A percentile compares a stretch with the other conserved stretches of the same genome.
phyloP scores from a whole-genome alignment of 2,888 invertebrate genomes.

The Eristalis arbustorum region DNA sequence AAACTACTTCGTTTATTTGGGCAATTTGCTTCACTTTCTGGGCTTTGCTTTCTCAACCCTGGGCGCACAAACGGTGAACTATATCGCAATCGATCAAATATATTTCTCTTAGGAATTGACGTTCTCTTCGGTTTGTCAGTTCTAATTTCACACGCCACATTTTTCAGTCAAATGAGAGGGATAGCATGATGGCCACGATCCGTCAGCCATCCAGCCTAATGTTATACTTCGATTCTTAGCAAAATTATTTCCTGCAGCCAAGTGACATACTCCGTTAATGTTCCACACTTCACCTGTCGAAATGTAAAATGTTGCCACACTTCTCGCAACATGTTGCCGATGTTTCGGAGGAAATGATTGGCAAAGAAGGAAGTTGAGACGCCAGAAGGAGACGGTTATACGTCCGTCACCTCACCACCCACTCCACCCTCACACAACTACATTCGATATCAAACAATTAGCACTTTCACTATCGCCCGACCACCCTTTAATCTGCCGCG shows the following conservation, averaged over 20 bases:
- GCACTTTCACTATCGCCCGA: slow-evolving; percentile 50
- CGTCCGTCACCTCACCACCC: not conserved
- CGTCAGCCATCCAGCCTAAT: too few relatives aligned
- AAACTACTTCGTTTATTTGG: too few relatives aligned
- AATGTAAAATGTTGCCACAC: not conserved
- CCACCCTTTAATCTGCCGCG: slow-evolving; percentile 32
- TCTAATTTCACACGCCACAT: too few relatives aligned
- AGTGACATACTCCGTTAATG: not conserved
- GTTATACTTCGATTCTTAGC: too few relatives aligned
- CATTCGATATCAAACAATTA: not conserved
- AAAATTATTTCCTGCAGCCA: not conserved
- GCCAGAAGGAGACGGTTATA: not conserved
- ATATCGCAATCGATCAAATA: too few relatives aligned
- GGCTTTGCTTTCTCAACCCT: too few relatives aligned
- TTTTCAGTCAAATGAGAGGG: too few relatives aligned
- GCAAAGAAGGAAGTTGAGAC: not conserved
- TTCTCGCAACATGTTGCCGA: not conserved
- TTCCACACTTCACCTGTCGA: not conserved
- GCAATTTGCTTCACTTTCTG: too few relatives aligned
- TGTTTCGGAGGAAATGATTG: not conserved
- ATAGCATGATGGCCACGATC: too few relatives aligned
- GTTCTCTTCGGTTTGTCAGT: too few relatives aligned
- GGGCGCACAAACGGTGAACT: too few relatives aligned
- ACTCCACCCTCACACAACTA: not conserved
- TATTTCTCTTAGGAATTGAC: too few relatives aligned